phyloP scores from a whole-genome alignment of 2,113 vertebrate species.

The Grantiella picta region DNA sequence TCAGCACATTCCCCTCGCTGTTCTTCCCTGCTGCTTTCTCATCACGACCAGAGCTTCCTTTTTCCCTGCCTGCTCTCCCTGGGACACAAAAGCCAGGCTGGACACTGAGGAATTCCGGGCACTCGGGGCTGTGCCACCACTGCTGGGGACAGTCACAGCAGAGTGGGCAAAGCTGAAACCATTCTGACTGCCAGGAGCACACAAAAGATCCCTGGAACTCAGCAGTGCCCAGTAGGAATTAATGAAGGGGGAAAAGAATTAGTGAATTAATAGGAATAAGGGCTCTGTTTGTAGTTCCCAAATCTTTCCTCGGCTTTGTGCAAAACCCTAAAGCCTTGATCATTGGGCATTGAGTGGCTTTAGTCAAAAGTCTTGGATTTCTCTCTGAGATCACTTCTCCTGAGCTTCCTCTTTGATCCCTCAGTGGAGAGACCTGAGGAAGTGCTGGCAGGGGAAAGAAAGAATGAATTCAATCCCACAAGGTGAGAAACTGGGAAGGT shows the following conservation, averaged over 20 bases:
- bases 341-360: not conserved
- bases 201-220: not conserved
- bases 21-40: not conserved
- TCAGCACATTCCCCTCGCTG: conserved; percentile 20
- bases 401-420: conserved; percentile 15
- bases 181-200: not conserved
- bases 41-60: not conserved
- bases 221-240: not conserved
- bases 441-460: not conserved
- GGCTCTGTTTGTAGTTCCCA: not conserved
- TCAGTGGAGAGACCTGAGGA: not conserved
- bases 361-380: conserved; percentile 37
- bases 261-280: not conserved
- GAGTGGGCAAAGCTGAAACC: not conserved
- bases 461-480: not conserved
- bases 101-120: not conserved
- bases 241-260: not conserved
- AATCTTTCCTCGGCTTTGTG: not conserved
- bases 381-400: conserved; percentile 4
- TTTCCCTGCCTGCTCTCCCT: conserved; percentile 3
- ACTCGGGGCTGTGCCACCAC: not conserved
- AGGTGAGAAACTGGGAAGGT: not conserved
- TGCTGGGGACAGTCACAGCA: not conserved
- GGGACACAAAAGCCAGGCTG: conserved; percentile 53
- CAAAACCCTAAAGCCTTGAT: conserved; percentile 15